A percentile compares a stretch with the other conserved stretches of the same genome.
phyloP scores from a whole-genome alignment of 2,113 vertebrate species.

The Riparia riparia region DNA sequence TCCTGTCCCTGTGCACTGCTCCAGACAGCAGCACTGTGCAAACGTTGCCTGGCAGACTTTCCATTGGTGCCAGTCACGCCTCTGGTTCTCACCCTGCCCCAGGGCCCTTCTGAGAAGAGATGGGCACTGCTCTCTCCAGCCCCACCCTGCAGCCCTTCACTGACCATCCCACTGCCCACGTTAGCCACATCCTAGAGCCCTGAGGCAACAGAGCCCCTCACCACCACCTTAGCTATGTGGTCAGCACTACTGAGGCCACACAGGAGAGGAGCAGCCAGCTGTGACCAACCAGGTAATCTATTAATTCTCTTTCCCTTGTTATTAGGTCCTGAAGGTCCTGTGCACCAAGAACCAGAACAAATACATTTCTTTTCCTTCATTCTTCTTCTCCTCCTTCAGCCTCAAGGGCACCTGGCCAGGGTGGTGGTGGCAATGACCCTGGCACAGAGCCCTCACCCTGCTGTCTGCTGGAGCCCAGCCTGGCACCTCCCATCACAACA shows the following conservation, averaged over 20 bases:
- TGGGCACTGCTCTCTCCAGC: background rate
- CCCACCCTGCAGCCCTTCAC: fast-evolving
- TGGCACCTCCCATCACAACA: too few species aligned
- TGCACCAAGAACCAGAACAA: background rate
- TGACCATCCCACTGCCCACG: fast-evolving
- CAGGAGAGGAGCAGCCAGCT: background rate
- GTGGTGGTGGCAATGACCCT: fast-evolving
- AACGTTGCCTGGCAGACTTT: background rate
- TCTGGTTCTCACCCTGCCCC: background rate
- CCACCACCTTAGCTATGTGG: too few species aligned
- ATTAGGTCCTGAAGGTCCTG: background rate
- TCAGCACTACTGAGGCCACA: background rate
- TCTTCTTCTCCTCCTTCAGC: background rate
- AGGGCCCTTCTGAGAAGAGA: background rate
- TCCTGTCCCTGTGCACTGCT: background rate
- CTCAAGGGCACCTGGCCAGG: background rate
- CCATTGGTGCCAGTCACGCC: background rate
- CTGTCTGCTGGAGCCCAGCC: background rate
- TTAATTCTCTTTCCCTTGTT: fast-evolving
- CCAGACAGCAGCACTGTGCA: too few species aligned
- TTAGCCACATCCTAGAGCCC: fast-evolving
- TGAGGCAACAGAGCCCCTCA: background rate
- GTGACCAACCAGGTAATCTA: fast-evolving
- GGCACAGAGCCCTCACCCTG: fast-evolving
- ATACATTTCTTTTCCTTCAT: background rate